Conservation (phyloP, 2,888 invertebrate species). For the Laothoe populi region DNA sequence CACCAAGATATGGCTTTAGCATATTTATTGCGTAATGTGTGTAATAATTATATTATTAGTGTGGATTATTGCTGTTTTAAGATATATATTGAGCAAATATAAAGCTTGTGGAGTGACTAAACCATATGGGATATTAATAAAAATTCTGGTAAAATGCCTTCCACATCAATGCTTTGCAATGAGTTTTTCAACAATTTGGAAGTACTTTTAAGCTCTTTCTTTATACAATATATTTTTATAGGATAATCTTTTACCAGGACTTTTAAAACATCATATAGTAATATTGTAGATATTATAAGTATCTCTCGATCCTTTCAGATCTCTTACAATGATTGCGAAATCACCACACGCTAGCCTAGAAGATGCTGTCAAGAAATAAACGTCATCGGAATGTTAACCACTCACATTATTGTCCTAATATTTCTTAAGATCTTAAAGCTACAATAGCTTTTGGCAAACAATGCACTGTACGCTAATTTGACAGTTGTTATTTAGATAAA, state of each 20-base stretch:
- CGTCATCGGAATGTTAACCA: not conserved
- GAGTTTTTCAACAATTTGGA: too few species aligned
- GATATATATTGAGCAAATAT: conserved; percentile 6
- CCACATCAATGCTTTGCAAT: not conserved
- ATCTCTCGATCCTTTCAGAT: conserved; percentile 62
- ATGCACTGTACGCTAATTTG: conserved; percentile 37
- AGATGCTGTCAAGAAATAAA: conserved; percentile 66
- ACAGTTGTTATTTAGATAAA: conserved; percentile 33
- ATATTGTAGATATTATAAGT: not conserved
- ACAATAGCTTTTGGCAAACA: conserved; percentile 40
- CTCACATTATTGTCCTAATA: conserved; percentile 33
- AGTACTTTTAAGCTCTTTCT: too few species aligned
- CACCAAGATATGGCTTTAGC: conserved; percentile 42
- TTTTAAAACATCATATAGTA: not conserved
- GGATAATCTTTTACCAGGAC: conserved; percentile 17
- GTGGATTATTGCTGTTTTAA: conserved; percentile 33
- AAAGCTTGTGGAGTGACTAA: conserved; percentile 38
- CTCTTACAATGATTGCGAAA: conserved; percentile 74
- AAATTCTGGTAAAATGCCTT: conserved; percentile 18
- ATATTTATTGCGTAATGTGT: conserved; percentile 34
- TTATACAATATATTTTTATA: not conserved
- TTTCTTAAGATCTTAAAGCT: conserved; percentile 38
- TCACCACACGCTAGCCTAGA: conserved; percentile 73
- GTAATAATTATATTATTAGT: conserved; percentile 36
- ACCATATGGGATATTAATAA: conserved; percentile 20